Evolutionary conservation across 2,797 vertebrate species (phyloP).

Genomic region (Sebastes umbrosus): DNA sequence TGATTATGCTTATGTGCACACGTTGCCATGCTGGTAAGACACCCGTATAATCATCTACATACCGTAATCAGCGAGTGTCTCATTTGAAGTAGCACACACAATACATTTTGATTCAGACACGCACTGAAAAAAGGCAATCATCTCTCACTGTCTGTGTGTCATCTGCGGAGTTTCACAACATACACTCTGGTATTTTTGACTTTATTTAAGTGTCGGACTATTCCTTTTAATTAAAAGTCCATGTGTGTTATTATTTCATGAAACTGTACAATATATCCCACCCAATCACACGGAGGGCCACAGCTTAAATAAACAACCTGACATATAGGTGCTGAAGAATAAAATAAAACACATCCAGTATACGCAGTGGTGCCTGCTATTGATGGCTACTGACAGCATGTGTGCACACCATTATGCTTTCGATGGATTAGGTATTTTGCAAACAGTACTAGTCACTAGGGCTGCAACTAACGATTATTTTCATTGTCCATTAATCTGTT

Average conservation of each 20-base stretch:
- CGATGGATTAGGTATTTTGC: slow-evolving; percentile 15
- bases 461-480: no score
- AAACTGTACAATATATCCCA: not conserved
- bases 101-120: slow-evolving; percentile 22
- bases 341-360: slow-evolving; percentile 3
- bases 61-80: slow-evolving; percentile 11
- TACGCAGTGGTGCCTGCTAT: slow-evolving; percentile 2
- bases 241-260: not conserved
- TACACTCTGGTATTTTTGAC: not conserved
- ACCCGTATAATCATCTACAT: slow-evolving; percentile 23
- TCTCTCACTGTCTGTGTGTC: not conserved
- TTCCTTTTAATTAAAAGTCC: not conserved
- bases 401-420: slow-evolving; percentile 26
- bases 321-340: slow-evolving; percentile 1
- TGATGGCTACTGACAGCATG: slow-evolving; percentile 9
- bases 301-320: not conserved
- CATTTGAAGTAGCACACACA: slow-evolving; percentile 23
- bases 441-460: not conserved
- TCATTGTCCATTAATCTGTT: no score
- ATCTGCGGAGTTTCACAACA: not conserved
- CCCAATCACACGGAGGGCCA: not conserved
- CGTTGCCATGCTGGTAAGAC: not conserved
- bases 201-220: not conserved
- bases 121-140: not conserved
- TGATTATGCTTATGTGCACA: slow-evolving; percentile 6